Conservation (phyloP, 2,888 invertebrate species). For the Nemoura dubitans region DNA sequence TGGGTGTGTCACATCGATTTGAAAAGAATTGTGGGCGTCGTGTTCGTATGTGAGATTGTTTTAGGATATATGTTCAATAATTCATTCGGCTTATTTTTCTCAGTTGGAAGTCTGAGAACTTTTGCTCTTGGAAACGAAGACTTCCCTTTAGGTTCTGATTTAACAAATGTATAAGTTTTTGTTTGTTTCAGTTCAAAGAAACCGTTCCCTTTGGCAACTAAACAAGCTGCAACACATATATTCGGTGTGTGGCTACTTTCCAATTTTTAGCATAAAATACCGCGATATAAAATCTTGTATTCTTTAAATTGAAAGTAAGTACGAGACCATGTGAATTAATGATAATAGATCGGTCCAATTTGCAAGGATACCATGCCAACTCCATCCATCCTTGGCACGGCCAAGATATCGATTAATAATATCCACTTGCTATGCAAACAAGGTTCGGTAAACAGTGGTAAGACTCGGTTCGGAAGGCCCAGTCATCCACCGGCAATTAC, state of each 20-base stretch:
- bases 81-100: slow-evolving; percentile 2
- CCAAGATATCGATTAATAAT: not conserved
- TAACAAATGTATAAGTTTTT: not conserved
- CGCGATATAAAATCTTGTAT: not conserved
- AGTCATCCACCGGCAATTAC: slow-evolving; percentile 34
- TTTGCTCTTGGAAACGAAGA: not conserved
- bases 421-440: slow-evolving; percentile 12
- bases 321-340: not conserved
- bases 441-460: slow-evolving; percentile 7
- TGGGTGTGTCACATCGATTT: slow-evolving; percentile 18
- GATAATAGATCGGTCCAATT: not conserved
- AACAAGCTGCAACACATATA: too few relatives aligned
- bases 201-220: too few relatives aligned
- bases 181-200: too few relatives aligned
- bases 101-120: slow-evolving; percentile 1
- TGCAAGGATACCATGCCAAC: not conserved
- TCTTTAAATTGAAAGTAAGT: not conserved
- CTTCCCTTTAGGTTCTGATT: not conserved
- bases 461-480: not conserved
- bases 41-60: not conserved
- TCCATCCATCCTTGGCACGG: not conserved
- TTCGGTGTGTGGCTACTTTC: too few relatives aligned
- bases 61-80: slow-evolving; percentile 25
- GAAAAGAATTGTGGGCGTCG: not conserved
- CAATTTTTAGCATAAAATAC: too few relatives aligned